A percentile compares a stretch with the other conserved stretches of the same genome.
Conservation (phyloP, 2,113 vertebrate species). For the Charina bottae region DNA sequence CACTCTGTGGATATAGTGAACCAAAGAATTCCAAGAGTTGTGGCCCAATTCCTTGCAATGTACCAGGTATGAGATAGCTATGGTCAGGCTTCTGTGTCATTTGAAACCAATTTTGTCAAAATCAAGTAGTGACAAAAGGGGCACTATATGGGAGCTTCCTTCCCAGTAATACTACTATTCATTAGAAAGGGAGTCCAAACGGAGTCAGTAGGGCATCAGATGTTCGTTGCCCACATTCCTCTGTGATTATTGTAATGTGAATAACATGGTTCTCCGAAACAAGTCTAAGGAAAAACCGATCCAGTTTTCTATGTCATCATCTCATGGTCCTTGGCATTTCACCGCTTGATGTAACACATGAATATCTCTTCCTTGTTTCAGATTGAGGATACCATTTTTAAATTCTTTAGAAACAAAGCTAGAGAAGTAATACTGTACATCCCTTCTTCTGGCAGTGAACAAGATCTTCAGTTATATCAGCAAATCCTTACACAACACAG, state of each 20-base stretch:
- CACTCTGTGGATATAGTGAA: neutral
- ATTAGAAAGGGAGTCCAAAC: neutral
- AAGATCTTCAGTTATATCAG: slow-evolving; percentile 77
- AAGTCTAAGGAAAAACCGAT: neutral
- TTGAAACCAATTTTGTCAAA: neutral
- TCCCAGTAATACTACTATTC: neutral
- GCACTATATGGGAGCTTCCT: neutral
- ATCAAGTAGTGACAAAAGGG: neutral
- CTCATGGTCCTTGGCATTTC: neutral
- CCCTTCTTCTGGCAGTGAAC: slow-evolving; percentile 62
- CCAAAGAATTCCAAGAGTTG: neutral
- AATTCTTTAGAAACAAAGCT: slow-evolving; percentile 47
- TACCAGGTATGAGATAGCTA: neutral
- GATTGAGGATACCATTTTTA: slow-evolving; percentile 62
- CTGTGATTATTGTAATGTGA: neutral
- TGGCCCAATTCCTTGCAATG: neutral
- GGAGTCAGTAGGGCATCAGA: neutral
- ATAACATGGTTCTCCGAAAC: neutral
- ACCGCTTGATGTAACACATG: neutral
- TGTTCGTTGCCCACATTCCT: neutral
- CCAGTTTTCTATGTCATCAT: neutral
- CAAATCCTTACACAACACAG: slow-evolving; percentile 77
- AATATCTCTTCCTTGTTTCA: slow-evolving; percentile 57
- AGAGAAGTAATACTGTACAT: slow-evolving; percentile 77
- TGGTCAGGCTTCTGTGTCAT: neutral